Conservation (phyloP, 2,888 invertebrate species). For the Hololepta plana region DNA sequence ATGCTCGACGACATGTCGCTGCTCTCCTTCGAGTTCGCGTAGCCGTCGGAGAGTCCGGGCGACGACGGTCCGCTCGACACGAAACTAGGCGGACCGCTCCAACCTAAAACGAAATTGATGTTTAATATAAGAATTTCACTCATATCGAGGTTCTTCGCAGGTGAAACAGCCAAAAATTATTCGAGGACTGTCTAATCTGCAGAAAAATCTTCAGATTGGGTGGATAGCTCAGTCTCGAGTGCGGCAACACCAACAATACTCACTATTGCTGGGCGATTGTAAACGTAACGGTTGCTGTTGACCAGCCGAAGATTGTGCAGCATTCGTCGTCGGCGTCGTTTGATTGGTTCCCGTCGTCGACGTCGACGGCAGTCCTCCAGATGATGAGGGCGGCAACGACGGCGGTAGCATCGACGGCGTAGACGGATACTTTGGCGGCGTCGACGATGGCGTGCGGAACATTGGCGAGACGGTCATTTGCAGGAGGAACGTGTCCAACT, state of each 20-base stretch:
- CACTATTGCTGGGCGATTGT: slow-evolving; percentile 32
- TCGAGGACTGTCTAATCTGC: slow-evolving; percentile 6
- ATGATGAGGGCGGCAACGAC: slow-evolving; percentile 18
- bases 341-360: too few species aligned
- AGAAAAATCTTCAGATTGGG: too few species aligned
- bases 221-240: too few species aligned
- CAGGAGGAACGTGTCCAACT: slow-evolving; percentile 79
- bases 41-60: slow-evolving; percentile 41
- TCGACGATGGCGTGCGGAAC: slow-evolving; percentile 53
- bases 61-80: slow-evolving; percentile 74
- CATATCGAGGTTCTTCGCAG: background rate
- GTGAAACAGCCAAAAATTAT: slow-evolving; percentile 4
- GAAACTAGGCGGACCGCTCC: slow-evolving; percentile 75
- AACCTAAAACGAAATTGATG: slow-evolving; percentile 33
- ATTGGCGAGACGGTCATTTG: slow-evolving; percentile 62
- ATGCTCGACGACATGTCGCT: slow-evolving; percentile 41
- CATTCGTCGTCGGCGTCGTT: slow-evolving; percentile 6
- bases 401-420: slow-evolving; percentile 31
- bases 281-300: slow-evolving; percentile 22
- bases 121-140: slow-evolving; percentile 2
- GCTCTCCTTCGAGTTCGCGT: slow-evolving; percentile 36
- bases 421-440: slow-evolving; percentile 46
- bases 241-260: too few species aligned
- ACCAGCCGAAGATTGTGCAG: slow-evolving; percentile 5
- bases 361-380: too few species aligned